Evolutionary conservation across 2,797 vertebrate species (phyloP).

Genomic region (Arctocebus calabarensis): DNA sequence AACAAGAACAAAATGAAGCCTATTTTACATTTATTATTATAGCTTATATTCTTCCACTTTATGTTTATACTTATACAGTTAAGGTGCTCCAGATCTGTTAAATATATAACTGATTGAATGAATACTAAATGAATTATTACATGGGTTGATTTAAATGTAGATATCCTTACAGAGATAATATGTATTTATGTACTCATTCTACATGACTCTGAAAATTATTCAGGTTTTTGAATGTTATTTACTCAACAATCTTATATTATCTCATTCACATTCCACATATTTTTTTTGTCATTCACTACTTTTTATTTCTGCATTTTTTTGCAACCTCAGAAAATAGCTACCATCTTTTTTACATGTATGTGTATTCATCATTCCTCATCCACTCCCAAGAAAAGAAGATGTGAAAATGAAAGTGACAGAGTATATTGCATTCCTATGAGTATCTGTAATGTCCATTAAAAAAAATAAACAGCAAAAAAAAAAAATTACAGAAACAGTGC

Average conservation of each 20-base stretch:
- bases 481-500: background rate
- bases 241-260: background rate
- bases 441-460: background rate
- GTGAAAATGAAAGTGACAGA: background rate
- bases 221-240: background rate
- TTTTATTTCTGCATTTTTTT: slow-evolving; percentile 18
- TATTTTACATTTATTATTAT: background rate
- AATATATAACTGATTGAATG: background rate
- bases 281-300: background rate
- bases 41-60: background rate
- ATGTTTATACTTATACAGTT: background rate
- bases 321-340: background rate
- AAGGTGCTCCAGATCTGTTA: background rate
- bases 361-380: background rate
- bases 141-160: background rate
- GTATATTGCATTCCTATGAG: background rate
- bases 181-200: background rate
- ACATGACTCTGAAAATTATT: background rate
- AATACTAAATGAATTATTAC: background rate
- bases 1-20: background rate
- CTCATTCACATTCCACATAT: background rate
- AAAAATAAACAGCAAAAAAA: slow-evolving; percentile 1
- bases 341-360: background rate
- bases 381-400: background rate
- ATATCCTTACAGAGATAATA: background rate